Base-by-base conservation (phyloP, 2,113 vertebrate genomes). In the Xenus cinereus region DNA sequence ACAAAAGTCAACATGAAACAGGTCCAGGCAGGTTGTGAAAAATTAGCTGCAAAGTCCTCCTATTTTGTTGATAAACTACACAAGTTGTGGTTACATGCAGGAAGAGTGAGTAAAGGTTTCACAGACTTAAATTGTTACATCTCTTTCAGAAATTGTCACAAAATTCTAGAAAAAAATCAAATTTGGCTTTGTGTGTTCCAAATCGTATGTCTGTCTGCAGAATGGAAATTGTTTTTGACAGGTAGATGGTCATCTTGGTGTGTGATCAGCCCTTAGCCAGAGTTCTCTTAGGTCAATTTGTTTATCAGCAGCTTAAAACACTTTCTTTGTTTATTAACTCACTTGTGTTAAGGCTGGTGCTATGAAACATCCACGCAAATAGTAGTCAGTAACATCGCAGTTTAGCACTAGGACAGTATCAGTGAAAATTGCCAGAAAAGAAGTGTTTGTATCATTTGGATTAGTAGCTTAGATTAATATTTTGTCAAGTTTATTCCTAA, bases 61-160 rank as follows among this genome's bases (percentile, higher is more conserved):
- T 10, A 3, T 35, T 82, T 60, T 80, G 41, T 67, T 78, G 41
- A 22, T 74, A 54, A 62, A 48, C 32, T 16, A 2, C 27, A 1
- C 33, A 28, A 53, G 35, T 78, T 0, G 0, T 67, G 51, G 24
- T 83, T 84, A 16, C 12, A 2, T 14, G 10, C 18, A n/a, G 54
- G 33, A 83, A 23, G 54, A 68, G 17, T 6, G n/a, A 72, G 12
- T 46, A 30, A 69, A 48, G 33, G 26, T 86, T 59, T 86, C 68
- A 53, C n/a, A 71, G 41, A 33, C 14, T 43, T 76, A 28, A 4
- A 66, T 1, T 46, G 14, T 43, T 71, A 12, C 39, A 37, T 21
- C 14, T 62, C 50, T 80, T 86, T 87, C 27, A 90, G 74, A 79
- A 90, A 35, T 43, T 45, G 28, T 75, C 62, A 15, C 32, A 63